Evolutionary conservation across 2,888 invertebrate genomes (phyloP).

Genomic region (Meteorus cinctellus): DNA sequence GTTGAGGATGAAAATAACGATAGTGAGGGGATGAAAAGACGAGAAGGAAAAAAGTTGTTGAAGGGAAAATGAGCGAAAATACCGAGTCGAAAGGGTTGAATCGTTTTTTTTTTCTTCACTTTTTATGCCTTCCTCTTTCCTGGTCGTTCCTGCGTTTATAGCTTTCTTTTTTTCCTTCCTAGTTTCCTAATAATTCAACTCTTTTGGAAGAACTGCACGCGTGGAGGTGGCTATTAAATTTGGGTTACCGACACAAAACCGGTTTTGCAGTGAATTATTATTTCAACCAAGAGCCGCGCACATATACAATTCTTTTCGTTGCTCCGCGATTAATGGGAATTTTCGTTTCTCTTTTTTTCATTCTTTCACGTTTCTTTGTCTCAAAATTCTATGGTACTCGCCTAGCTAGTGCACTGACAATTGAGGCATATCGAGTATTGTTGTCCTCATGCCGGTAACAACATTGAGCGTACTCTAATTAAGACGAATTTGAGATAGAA

Average conservation of each 20-base stretch:
- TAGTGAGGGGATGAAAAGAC: conserved; percentile 19
- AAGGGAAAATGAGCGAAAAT: conserved; percentile 36
- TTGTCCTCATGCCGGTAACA: not conserved
- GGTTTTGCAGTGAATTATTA: conserved; percentile 44
- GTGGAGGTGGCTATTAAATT: conserved; percentile 44
- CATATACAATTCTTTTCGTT: conserved; percentile 21
- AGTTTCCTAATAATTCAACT: conserved; percentile 43
- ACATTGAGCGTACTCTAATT: not conserved
- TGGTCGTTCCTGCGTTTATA: not conserved
- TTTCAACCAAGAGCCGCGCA: conserved; percentile 34
- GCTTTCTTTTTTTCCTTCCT: conserved; percentile 6
- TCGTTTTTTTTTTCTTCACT: not conserved
- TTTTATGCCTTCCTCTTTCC: not conserved
- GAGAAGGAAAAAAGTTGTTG: conserved; percentile 35
- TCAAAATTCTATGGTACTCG: conserved; percentile 32
- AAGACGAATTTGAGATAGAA: not conserved
- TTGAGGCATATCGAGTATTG: not conserved
- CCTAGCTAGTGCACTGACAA: conserved; percentile 9
- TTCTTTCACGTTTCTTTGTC: conserved; percentile 31
- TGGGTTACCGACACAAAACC: conserved; percentile 44
- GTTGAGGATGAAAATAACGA: conserved; percentile 30
- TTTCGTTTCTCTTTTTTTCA: conserved; percentile 25
- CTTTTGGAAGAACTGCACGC: conserved; percentile 37
- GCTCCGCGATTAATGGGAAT: conserved; percentile 32
- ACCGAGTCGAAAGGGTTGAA: not conserved